Evolutionary conservation across 2,113 vertebrate genomes (phyloP), one percentile per base, ranked within the genome.

Genomic region (Clarias gariepinus): DNA sequence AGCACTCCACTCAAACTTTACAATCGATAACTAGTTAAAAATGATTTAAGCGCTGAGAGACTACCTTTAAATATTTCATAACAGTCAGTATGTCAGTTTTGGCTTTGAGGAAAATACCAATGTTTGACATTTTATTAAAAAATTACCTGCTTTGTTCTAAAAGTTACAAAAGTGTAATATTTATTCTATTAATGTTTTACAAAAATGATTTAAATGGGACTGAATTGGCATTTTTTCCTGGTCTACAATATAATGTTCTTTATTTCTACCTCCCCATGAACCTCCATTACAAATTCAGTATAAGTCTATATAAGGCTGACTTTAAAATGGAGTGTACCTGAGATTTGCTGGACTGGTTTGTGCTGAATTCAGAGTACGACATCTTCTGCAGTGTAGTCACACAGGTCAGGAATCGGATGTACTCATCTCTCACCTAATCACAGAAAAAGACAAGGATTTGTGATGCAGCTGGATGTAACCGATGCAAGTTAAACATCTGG

Each of bases 341-440:
- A 28, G 88, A 86, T 92, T 92, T 95, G 90, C 92, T 93, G 71
- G 92, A 89, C n/a, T 90, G 47, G 0, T 92, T 93, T 41, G 28
- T 89, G 82, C 66, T 91, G 81, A 96, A 95, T 47, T 96, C 95
- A 0, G 94, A 92, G 89, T 96, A 96, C 8, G 77, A 93, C 57
- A 85, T 93, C 91, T 93, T 93, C 23, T 83, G 87, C 28, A 90
- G 91, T 28, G 88, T 61, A 2, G 89, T 91, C 6, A 91, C 16
- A 3, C 85, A 78, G 23, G 91, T 91, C 63, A 94, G 85, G 90
- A 95, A 91, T 5, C 89, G 93, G 60, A 53, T 73, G 87, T 97
- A 97, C 64, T 96, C 96, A 0, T 95, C 95, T 63, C 96, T 94
- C 63, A 97, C 95, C 96, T 97, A 78, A 41, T 64, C 30, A 85